Evolutionary conservation across 2,797 vertebrate genomes (phyloP).

Genomic region (Chrosomus eos): DNA sequence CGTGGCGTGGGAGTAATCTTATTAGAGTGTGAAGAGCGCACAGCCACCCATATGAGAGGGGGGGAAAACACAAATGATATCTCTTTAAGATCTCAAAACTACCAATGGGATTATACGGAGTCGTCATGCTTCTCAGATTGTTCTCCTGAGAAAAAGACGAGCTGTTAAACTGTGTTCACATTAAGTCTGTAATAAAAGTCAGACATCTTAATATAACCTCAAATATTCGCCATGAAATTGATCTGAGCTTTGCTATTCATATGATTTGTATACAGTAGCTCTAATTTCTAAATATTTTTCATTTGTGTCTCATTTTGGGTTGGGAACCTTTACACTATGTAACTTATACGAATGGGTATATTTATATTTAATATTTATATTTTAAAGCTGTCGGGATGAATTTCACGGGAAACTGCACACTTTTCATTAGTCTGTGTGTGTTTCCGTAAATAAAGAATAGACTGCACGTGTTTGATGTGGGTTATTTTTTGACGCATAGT

Average conservation of each 20-base stretch:
- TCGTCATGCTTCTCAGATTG: not conserved
- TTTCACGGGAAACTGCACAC: not conserved
- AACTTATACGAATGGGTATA: too few relatives aligned
- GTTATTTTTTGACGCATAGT: not conserved
- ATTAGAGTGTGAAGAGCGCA: conserved; percentile 51
- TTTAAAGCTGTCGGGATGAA: not conserved
- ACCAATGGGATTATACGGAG: not conserved
- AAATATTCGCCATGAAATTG: not conserved
- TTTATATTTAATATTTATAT: not conserved
- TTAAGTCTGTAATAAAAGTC: not conserved
- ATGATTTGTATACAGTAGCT: not conserved
- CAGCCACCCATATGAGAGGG: conserved; percentile 7
- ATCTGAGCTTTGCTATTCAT: not conserved
- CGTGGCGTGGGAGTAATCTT: conserved; percentile 51
- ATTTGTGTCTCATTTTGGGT: not conserved
- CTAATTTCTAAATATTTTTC: not conserved
- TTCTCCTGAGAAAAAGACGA: not conserved
- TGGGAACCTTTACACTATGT: not conserved
- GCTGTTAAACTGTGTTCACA: not conserved
- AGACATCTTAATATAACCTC: not conserved
- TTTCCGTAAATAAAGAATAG: not conserved
- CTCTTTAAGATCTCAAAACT: conserved; percentile 22
- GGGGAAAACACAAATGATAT: not conserved
- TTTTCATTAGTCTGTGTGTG: not conserved
- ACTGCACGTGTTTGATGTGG: not conserved